Evolutionary conservation across 2,888 invertebrate species (phyloP), one percentile per base, ranked within the genome.

Genomic region (Dascillus cervinus): DNA sequence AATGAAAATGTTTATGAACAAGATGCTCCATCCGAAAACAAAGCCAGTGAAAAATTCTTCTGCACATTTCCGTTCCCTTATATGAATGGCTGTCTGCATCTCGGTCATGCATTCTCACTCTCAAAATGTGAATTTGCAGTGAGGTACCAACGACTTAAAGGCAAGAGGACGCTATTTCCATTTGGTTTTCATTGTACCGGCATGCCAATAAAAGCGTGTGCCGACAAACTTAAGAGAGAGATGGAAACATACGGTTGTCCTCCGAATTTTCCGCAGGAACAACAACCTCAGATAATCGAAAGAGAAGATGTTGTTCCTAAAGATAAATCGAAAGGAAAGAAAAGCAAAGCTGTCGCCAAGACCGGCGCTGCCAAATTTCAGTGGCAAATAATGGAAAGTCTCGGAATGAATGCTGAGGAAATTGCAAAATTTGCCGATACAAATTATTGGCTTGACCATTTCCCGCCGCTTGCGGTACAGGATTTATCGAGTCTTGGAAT

Each of bases 141-240:
- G 32, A 81, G 97, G 25, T 97, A 86, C 62, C 79, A 96, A 44
- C 77, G 95, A n/a, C 65, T 97, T 28, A 82, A 87, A 63, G 97
- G 98, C 0, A 90, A 87, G 58, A 77, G 75, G 52, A 88, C 86
- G 6, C 71, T 98, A 4, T 97, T 96, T 66, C 98, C 98, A 8
- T 97, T 99, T 68, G 97, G 92, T 2, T 87, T 99, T 50, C 98
- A 99, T 64, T 96, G 96, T 58, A 99, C 98, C 11, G 98, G 98
- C 24, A 98, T 97, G 97, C 97, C 97, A 1, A 98, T 98, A 38
- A 97, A 96, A 67, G 96, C 97, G 0, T 96, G 96, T 70, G 90
- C 98, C 8, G 98, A 98, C 64, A 99, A 98, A 62, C 65, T 98
- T 22, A 90, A 88, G 55, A 71, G 91, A 36, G 98, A 99, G 69